Conservation (phyloP, 2,888 invertebrate species). For the Synergus umbraculus region DNA sequence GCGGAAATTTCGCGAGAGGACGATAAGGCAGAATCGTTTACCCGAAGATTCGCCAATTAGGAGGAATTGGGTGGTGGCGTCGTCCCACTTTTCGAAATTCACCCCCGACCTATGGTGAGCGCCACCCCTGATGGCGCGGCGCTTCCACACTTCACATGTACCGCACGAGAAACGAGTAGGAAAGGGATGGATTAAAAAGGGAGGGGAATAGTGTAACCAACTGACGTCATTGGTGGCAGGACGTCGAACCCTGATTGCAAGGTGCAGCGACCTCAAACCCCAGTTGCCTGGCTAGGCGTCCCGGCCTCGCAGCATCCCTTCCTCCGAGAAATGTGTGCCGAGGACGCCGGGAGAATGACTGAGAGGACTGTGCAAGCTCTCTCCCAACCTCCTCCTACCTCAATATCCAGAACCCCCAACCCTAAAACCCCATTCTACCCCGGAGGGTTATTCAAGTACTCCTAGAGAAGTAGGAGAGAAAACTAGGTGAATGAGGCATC, state of each 20-base stretch:
- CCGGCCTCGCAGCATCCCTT: constrained; percentile 53
- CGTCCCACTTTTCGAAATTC: constrained; percentile 64
- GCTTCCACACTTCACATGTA: constrained; percentile 33
- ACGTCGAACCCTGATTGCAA: constrained; percentile 69
- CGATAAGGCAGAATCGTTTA: constrained; percentile 35
- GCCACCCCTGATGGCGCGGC: constrained; percentile 40
- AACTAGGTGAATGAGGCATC: constrained; percentile 69
- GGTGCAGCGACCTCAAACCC: constrained; percentile 74
- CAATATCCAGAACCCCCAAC: background rate
- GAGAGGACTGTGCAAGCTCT: constrained; percentile 41
- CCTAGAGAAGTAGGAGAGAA: constrained; percentile 50
- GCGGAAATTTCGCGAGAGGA: constrained; percentile 15
- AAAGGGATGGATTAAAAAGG: constrained; percentile 38
- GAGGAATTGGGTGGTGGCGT: constrained; percentile 54
- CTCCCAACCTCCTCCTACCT: constrained; percentile 12
- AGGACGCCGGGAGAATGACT: constrained; percentile 60
- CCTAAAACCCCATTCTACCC: constrained; percentile 1
- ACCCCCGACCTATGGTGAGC: constrained; percentile 57
- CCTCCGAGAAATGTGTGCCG: constrained; percentile 63
- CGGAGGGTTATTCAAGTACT: constrained; percentile 20
- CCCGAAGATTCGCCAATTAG: constrained; percentile 48
- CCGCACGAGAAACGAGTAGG: constrained; percentile 7
- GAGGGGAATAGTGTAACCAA: constrained; percentile 60
- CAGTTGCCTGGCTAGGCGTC: constrained; percentile 68
- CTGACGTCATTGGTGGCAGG: constrained; percentile 74